Base-by-base conservation (phyloP, 2,888 invertebrate genomes). In the Mesorhabditis belari region DNA sequence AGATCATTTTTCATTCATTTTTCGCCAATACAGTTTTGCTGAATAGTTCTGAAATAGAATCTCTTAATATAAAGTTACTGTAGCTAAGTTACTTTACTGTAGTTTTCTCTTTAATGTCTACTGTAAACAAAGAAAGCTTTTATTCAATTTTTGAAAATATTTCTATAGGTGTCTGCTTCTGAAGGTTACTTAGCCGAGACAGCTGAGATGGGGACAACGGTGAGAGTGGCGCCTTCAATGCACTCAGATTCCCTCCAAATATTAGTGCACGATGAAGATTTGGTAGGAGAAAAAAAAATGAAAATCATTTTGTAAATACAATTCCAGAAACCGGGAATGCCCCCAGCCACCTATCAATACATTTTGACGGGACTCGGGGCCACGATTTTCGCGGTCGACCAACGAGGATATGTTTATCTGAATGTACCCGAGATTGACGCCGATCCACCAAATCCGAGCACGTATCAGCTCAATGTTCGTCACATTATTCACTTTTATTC, bases 271-370 rank as follows among this genome's bases (percentile, higher is more conserved):
- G 80, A 80, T 63, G 70, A 73, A 27, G 80, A 80, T 63, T 65
- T 80, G 68, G 80, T 80, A 26, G 55, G 70, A 52, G 49, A n/a
- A 12, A 1, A 58, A 23, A 23, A 23, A 27, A 21, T 27, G 44
- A 6, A 19, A 21, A n/a, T n/a, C n/a, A n/a, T n/a, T n/a, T n/a
- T n/a, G 60, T 35, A 35, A 17, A 35, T 35, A 4, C 23, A 5
- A 51, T 67, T 79, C 57, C 62, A 80, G 80, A 69, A 77, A 64
- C 77, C 81, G n/a, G 80, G 80, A 27, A 81, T 78, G 77, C 74
- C 78, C 5, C 77, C 80, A 27, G 81, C 80, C 21, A 79, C 79
- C 5, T 81, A 81, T 58, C 81, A 81, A 63, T 81, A 81, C 67
- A 71, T 81, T 23, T 64, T 81, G 5, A 78, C 76, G 25, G 81